Conservation (phyloP, 2,797 vertebrate species). For the Arremon aurantiirostris region DNA sequence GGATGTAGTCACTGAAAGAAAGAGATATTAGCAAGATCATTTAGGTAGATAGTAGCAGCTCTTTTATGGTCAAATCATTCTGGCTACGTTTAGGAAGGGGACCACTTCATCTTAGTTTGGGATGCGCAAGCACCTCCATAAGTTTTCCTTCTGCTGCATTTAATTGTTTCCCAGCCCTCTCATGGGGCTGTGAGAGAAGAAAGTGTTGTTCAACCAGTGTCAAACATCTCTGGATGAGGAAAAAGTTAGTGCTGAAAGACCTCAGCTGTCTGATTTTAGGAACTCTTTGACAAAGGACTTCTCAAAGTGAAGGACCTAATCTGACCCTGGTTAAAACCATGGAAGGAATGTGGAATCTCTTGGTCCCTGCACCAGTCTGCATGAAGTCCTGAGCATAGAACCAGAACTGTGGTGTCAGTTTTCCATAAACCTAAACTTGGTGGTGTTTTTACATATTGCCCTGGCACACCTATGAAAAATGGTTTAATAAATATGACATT, state of each 20-base stretch:
- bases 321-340: not conserved
- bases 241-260: not conserved
- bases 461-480: not conserved
- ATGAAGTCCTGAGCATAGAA: not conserved
- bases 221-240: not conserved
- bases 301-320: not conserved
- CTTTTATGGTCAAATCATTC: not conserved
- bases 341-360: not conserved
- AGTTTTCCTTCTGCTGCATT: not conserved
- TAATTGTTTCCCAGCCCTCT: not conserved
- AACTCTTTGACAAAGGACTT: not conserved
- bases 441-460: not conserved
- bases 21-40: not conserved
- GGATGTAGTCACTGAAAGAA: not conserved
- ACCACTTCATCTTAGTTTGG: not conserved
- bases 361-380: not conserved
- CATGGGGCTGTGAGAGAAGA: rapidly evolving
- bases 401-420: not conserved
- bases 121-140: not conserved
- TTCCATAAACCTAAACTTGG: not conserved
- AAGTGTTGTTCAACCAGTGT: not conserved
- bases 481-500: not conserved
- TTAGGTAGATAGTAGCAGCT: not conserved
- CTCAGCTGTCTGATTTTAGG: not conserved
- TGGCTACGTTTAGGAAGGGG: not conserved